A percentile compares a stretch with the other conserved stretches of the same genome.
These are phyloP conservation scores for Pluvianellus socialis DNA, from an alignment of 2,113 vertebrate species.

Conservation along the genomic window DNA sequence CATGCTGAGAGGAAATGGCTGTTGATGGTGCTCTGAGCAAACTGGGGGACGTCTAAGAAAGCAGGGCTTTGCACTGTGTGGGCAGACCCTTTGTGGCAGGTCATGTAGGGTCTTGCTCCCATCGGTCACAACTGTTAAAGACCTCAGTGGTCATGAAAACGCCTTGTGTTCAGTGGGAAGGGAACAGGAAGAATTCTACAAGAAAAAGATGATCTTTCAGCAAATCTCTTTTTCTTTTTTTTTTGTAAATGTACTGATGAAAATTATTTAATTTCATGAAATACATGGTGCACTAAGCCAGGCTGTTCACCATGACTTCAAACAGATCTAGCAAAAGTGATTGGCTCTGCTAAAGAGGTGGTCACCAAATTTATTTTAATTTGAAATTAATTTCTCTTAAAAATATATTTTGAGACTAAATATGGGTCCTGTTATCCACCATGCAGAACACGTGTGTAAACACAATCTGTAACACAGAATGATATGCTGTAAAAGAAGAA, in stretches of 20 bases:
- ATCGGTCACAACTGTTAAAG: neutral
- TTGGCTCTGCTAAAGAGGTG: neutral
- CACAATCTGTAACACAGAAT: neutral
- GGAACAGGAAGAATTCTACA: neutral
- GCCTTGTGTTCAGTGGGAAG: neutral
- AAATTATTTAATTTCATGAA: neutral
- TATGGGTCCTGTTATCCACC: slow-evolving; percentile 21
- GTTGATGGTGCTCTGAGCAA: neutral
- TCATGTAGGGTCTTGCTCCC: neutral
- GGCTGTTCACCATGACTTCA: neutral
- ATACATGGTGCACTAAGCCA: neutral
- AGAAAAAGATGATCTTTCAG: neutral
- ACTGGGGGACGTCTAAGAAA: neutral
- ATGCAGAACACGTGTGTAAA: neutral
- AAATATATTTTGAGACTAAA: neutral
- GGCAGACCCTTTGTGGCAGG: neutral
- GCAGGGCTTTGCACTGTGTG: neutral
- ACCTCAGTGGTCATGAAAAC: neutral
- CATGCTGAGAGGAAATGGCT: neutral
- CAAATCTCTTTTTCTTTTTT: neutral
- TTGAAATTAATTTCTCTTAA: slow-evolving; percentile 10
- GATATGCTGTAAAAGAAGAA: slow-evolving; percentile 8
- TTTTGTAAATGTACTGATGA: neutral
- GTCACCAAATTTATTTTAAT: slow-evolving; percentile 10
- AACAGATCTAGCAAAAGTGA: neutral